Evolutionary conservation across 2,888 invertebrate genomes (phyloP), one percentile per base, ranked within the genome.

Genomic region (Prostheceraeus crozeri): DNA sequence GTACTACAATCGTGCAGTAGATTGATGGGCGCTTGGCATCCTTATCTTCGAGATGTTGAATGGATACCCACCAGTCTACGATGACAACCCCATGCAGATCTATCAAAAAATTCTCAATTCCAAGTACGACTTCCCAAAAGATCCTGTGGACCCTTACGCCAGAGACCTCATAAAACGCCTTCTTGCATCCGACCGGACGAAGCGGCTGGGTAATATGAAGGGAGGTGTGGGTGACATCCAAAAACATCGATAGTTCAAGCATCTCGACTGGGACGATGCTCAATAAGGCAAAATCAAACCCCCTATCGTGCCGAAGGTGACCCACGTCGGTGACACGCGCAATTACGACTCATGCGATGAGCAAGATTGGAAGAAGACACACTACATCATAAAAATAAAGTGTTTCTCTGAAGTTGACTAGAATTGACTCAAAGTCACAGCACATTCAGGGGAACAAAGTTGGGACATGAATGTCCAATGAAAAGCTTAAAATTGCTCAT

Each of bases 311-410:
- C 94, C 94, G 19, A 84, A 86, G 71, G 84, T 94, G 11, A 83
- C 84, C 66, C 88, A 85, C 72, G 88, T 89, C 65, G 90, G 91
- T 1, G 93, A 94, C 75, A 86, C 91, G 0, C 86, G 88, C 63
- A 93, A 93, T 78, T 94, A 93, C 77, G 93, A 93, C 75, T 87
- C 88, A 71, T 94, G 93, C 75, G 88, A 89, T 16, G 93, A 93
- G 78, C 84, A 84, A 25, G 88, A 89, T 73, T 87, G 85, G 85
- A 85, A 85, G 71, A 83, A 85, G 8, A n/a, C n/a, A n/a, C n/a
- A n/a, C n/a, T n/a, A n/a, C n/a, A n/a, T n/a, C n/a, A n/a, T n/a
- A n/a, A n/a, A n/a, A n/a, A n/a, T n/a, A n/a, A n/a, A n/a, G n/a
- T n/a, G n/a, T n/a, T n/a, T n/a, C n/a, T n/a, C n/a, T n/a, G n/a